Percentiles rank a stretch among this genome's conserved stretches.
Evolutionary conservation across 2,797 vertebrate genomes (phyloP).

Genomic region (Synanceia verrucosa): DNA sequence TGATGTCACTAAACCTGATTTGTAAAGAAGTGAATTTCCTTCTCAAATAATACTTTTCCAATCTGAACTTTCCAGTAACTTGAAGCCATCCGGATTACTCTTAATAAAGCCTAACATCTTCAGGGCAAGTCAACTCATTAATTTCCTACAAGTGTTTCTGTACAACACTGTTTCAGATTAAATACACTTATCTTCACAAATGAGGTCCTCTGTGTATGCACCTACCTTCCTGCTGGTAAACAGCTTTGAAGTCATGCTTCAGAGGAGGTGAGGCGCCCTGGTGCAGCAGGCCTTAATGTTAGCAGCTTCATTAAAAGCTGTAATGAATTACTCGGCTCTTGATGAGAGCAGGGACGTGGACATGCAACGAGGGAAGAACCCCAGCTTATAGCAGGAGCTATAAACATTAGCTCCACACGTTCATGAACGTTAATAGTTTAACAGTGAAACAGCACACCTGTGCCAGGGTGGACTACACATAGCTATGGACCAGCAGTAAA

Average conservation of each 20-base stretch:
- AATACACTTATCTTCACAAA: constrained; percentile 27
- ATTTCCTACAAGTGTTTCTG: not conserved
- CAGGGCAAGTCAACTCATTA: constrained; percentile 1
- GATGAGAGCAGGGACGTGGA: not conserved
- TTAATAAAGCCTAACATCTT: not conserved
- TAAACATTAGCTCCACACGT: not conserved
- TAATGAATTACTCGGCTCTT: constrained; percentile 10
- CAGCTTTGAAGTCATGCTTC: constrained; percentile 22
- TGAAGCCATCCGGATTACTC: not conserved
- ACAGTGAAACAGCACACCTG: constrained; percentile 5
- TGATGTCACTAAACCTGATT: not conserved
- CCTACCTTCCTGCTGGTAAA: constrained; percentile 8
- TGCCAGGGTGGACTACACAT: not conserved
- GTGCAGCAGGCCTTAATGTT: constrained; percentile 34
- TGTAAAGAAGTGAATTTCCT: not conserved
- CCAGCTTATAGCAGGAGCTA: not conserved
- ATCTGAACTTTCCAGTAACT: not conserved
- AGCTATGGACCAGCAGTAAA: constrained; percentile 4
- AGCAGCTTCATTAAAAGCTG: constrained; percentile 53
- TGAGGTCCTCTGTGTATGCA: constrained; percentile 29
- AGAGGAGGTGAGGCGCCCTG: not conserved
- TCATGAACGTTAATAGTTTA: constrained; percentile 31
- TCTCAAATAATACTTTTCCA: not conserved
- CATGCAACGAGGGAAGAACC: not conserved
- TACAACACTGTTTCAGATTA: not conserved